These are phyloP conservation scores for Nomada fabriciana DNA, from an alignment of 2,888 invertebrate genomes.

Conservation along the genomic window DNA sequence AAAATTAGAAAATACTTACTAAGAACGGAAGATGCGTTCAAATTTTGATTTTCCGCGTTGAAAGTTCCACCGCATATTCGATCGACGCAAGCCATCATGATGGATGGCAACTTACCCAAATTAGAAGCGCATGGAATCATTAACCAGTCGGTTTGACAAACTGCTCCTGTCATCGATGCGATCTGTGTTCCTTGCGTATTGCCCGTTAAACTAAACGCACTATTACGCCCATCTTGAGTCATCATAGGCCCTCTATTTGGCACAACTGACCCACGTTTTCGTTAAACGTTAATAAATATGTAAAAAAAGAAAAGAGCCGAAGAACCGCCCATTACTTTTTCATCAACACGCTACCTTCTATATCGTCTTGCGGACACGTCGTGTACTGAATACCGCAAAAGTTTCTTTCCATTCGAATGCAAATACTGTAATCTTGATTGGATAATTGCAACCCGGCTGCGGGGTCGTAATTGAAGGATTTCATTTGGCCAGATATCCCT, in stretches of 20 bases:
- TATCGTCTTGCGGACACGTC: conserved; percentile 89
- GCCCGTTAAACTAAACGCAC: conserved; percentile 91
- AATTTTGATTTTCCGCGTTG: conserved; percentile 87
- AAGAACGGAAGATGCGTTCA: conserved; percentile 88
- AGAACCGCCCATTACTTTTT: background rate
- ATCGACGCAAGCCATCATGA: conserved; percentile 90
- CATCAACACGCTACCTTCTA: background rate
- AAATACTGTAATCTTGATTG: conserved; percentile 95
- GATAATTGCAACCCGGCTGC: conserved; percentile 91
- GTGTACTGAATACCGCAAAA: conserved; percentile 95
- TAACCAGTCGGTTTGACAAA: conserved; percentile 92
- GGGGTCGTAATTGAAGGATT: conserved; percentile 94
- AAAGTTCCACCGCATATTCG: conserved; percentile 93
- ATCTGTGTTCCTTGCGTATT: conserved; percentile 89
- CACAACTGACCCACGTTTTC: conserved; percentile 23
- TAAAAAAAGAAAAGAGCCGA: background rate
- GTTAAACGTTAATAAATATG: background rate
- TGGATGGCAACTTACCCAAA: conserved; percentile 86
- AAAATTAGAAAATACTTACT: conserved; percentile 86
- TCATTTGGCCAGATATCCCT: conserved; percentile 92
- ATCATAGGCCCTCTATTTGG: background rate
- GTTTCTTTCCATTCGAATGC: conserved; percentile 93
- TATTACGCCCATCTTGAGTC: conserved; percentile 82
- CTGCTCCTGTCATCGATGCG: conserved; percentile 89
- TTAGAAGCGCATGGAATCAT: conserved; percentile 92